Percentiles rank a stretch among this genome's conserved stretches.
Conservation (phyloP, 2,113 vertebrate genomes). For the Dryoscopus gambensis region DNA sequence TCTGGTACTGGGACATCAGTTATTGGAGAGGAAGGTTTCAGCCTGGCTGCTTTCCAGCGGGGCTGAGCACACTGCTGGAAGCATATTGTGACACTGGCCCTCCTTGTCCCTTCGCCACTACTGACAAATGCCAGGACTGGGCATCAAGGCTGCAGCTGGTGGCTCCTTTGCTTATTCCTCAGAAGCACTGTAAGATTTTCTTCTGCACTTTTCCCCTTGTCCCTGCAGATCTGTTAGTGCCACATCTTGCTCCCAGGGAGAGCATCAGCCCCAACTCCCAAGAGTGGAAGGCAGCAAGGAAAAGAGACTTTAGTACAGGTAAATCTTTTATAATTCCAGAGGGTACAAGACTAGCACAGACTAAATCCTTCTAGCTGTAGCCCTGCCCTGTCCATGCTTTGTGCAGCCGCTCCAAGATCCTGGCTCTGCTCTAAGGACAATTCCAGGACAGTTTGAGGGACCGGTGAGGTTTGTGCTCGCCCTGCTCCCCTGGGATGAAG, state of each 20-base stretch:
- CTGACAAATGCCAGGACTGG: background rate
- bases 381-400: background rate
- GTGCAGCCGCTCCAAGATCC: background rate
- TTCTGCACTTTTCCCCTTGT: background rate
- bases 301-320: background rate
- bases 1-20: background rate
- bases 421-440: background rate
- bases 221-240: background rate
- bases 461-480: background rate
- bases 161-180: background rate
- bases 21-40: background rate
- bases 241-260: background rate
- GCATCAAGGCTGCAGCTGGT: background rate
- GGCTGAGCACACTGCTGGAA: background rate
- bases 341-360: background rate
- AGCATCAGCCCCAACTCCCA: background rate
- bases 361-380: background rate
- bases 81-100: background rate
- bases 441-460: background rate
- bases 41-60: background rate
- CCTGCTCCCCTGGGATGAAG: background rate
- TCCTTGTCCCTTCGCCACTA: background rate
- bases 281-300: background rate
- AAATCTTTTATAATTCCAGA: background rate
- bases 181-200: background rate